phyloP scores from a whole-genome alignment of 2,888 invertebrate species.

The Salticus scenicus region DNA sequence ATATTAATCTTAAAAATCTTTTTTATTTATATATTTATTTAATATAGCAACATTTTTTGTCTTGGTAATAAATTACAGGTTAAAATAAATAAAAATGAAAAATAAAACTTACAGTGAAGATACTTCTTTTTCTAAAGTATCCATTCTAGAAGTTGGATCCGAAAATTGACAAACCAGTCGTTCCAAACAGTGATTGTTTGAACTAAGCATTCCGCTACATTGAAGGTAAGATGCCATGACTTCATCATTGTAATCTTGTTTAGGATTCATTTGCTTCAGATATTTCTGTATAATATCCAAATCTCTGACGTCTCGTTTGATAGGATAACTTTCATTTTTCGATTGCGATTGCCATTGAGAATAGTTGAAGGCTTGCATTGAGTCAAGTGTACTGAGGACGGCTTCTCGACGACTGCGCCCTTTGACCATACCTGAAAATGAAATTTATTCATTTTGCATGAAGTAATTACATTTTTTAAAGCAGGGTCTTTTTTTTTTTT shows the following conservation, averaged over 20 bases:
- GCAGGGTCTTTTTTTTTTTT: too few species aligned
- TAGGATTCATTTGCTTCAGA: constrained; percentile 69
- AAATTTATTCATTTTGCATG: too few species aligned
- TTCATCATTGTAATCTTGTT: constrained; percentile 71
- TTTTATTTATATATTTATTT: too few species aligned
- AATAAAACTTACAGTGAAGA: constrained; percentile 72
- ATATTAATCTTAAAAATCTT: too few species aligned
- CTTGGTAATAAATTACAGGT: too few species aligned
- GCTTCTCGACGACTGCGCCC: constrained; percentile 64
- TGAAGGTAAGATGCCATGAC: constrained; percentile 72
- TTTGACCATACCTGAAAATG: constrained; percentile 37
- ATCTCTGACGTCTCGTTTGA: constrained; percentile 50
- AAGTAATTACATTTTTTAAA: too few species aligned
- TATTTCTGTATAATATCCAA: constrained; percentile 71
- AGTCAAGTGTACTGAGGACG: constrained; percentile 26
- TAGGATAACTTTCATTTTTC: not conserved
- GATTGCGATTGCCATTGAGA: not conserved
- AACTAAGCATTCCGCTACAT: constrained; percentile 71
- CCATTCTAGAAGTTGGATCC: constrained; percentile 57
- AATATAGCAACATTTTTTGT: too few species aligned
- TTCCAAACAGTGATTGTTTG: constrained; percentile 71
- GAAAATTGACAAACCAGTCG: constrained; percentile 72
- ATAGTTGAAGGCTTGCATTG: constrained; percentile 16
- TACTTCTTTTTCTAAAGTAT: constrained; percentile 71
- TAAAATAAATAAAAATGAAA: too few species aligned